Evolutionary conservation across 2,797 vertebrate species (phyloP).

Genomic region (Astyanax mexicanus): DNA sequence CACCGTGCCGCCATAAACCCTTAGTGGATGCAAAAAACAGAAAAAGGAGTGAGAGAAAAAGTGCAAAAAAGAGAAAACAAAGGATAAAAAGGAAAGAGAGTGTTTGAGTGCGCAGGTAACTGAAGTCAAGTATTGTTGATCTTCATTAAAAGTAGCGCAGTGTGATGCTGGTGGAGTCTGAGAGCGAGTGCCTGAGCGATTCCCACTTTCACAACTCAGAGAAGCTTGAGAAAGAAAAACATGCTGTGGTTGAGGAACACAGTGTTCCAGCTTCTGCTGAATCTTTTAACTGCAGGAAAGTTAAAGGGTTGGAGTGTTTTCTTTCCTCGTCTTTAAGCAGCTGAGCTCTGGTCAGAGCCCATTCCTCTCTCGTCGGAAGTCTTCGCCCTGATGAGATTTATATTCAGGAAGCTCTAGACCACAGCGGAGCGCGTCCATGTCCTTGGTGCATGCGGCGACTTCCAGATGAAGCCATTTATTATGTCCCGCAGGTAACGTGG

Average conservation of each 20-base stretch:
- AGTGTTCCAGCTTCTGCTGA: not conserved
- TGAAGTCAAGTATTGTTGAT: no score
- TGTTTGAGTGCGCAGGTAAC: not conserved
- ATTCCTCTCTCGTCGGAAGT: not conserved
- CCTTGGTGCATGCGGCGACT: constrained; percentile 17
- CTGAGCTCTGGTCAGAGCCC: not conserved
- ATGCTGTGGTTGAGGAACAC: not conserved
- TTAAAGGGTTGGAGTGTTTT: not conserved
- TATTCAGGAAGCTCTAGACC: constrained; percentile 15
- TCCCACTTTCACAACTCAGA: not conserved
- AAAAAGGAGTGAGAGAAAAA: not conserved
- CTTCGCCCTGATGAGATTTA: constrained; percentile 15
- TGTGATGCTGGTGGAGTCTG: not conserved
- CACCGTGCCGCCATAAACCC: no score
- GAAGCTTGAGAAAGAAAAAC: no score
- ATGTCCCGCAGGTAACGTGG: not conserved
- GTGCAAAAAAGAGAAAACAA: no score
- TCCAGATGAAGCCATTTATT: constrained; percentile 13
- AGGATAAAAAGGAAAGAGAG: not conserved
- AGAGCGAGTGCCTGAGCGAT: not conserved
- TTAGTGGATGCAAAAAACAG: no score
- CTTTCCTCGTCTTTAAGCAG: not conserved
- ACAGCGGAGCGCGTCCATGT: constrained; percentile 1
- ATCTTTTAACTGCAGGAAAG: not conserved
- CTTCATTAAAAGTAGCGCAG: not conserved